Percentiles rank a stretch among this genome's conserved stretches.
Evolutionary conservation across 2,113 vertebrate genomes (phyloP).

Genomic region (Mustela nigripes): DNA sequence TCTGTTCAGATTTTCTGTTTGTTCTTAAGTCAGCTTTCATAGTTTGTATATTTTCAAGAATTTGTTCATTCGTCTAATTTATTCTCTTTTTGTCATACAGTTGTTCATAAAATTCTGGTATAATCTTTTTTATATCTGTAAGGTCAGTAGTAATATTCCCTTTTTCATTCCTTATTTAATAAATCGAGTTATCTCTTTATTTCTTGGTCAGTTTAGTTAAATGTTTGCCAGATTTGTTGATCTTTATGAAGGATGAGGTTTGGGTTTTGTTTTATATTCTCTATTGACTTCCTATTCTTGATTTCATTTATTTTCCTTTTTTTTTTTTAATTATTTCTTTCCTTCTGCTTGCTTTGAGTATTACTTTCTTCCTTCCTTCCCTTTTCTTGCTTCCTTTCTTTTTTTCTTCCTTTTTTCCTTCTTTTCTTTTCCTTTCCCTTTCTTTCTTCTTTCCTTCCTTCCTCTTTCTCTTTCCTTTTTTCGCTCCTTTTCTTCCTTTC

Average conservation of each 20-base stretch:
- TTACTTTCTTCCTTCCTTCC: not conserved
- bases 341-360: not conserved
- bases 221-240: not conserved
- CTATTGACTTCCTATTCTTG: not conserved
- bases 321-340: not conserved
- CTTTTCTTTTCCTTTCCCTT: not conserved
- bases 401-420: not conserved
- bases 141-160: not conserved
- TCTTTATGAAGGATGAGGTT: not conserved
- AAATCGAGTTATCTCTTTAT: not conserved
- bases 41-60: not conserved
- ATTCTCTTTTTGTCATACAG: not conserved
- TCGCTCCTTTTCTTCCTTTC: no score
- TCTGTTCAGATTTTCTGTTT: not conserved
- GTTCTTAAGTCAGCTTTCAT: not conserved
- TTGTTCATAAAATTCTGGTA: not conserved
- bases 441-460: no score
- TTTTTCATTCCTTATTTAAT: not conserved
- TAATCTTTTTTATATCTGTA: not conserved
- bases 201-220: not conserved
- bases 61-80: not conserved
- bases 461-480: not conserved
- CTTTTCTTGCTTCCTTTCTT: not conserved
- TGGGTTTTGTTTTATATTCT: not conserved
- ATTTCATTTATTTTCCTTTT: not conserved